Conservation (phyloP, 2,797 vertebrate genomes). For the Valencia hispanica region DNA sequence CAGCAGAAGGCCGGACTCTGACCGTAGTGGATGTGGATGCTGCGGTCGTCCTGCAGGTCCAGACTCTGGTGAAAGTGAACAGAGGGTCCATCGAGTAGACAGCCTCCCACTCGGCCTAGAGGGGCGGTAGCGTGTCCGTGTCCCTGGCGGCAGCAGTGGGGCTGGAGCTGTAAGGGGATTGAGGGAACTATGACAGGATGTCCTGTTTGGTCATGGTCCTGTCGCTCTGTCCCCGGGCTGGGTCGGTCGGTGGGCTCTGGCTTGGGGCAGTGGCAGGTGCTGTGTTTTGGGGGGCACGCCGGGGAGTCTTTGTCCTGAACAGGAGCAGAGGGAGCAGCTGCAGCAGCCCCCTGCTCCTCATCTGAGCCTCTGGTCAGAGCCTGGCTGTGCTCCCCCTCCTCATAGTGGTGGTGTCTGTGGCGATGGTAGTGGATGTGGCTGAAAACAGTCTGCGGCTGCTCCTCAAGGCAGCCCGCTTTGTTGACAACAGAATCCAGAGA, state of each 20-base stretch:
- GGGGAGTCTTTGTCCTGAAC: conserved; percentile 74
- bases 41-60: conserved; percentile 80
- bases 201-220: conserved; percentile 60
- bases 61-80: conserved; percentile 83
- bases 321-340: conserved; percentile 37
- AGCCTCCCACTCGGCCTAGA: conserved; percentile 78
- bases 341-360: conserved; percentile 73
- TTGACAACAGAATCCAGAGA: conserved; percentile 89
- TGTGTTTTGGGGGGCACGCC: conserved; percentile 64
- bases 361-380: conserved; percentile 76
- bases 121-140: conserved; percentile 67
- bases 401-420: conserved; percentile 95
- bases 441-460: conserved; percentile 85
- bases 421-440: conserved; percentile 93
- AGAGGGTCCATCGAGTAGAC: conserved; percentile 75
- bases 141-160: conserved; percentile 81
- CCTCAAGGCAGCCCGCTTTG: conserved; percentile 70
- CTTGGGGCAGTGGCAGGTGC: conserved; percentile 77
- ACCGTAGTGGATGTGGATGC: conserved; percentile 79
- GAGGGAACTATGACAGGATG: conserved; percentile 66
- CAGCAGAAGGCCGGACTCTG: conserved; percentile 80
- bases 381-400: conserved; percentile 73
- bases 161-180: conserved; percentile 64
- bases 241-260: conserved; percentile 69
- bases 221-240: conserved; percentile 65